Conservation (phyloP, 1,140 invertebrate species). For the Patella vulgata region DNA sequence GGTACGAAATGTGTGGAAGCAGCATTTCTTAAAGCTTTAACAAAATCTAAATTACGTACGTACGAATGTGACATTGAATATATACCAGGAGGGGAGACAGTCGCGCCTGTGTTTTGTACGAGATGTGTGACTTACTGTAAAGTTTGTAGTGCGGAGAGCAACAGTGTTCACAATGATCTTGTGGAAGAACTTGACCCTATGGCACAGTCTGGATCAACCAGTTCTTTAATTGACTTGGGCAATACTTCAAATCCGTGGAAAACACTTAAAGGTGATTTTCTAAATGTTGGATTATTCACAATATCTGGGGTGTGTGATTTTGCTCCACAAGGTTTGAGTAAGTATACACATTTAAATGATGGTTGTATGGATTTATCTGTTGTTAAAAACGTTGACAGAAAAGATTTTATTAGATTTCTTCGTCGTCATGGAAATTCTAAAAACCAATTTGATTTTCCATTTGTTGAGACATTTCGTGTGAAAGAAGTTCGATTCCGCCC, state of each 20-base stretch:
- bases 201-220: slow-evolving; percentile 47
- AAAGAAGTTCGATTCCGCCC: slow-evolving; percentile 58
- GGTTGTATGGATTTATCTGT: slow-evolving; percentile 59
- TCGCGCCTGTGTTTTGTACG: slow-evolving; percentile 15
- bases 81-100: slow-evolving; percentile 39
- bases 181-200: slow-evolving; percentile 56
- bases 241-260: slow-evolving; percentile 43
- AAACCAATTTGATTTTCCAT: slow-evolving; percentile 64
- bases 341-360: slow-evolving; percentile 60
- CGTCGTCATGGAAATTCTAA: slow-evolving; percentile 61
- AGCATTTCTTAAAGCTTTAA: slow-evolving; percentile 58
- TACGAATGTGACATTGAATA: slow-evolving; percentile 62
- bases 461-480: slow-evolving; percentile 52
- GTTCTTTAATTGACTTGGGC: slow-evolving; percentile 46
- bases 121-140: slow-evolving; percentile 28
- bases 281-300: slow-evolving; percentile 50
- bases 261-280: slow-evolving; percentile 45
- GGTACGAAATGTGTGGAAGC: slow-evolving; percentile 55
- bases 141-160: background rate
- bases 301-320: slow-evolving; percentile 50
- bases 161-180: slow-evolving; percentile 38
- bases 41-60: slow-evolving; percentile 58
- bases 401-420: slow-evolving; percentile 60
- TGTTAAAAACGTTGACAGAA: slow-evolving; percentile 52
- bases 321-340: slow-evolving; percentile 58